Conservation (phyloP, 2,797 vertebrate species). For the Lacerta agilis region DNA sequence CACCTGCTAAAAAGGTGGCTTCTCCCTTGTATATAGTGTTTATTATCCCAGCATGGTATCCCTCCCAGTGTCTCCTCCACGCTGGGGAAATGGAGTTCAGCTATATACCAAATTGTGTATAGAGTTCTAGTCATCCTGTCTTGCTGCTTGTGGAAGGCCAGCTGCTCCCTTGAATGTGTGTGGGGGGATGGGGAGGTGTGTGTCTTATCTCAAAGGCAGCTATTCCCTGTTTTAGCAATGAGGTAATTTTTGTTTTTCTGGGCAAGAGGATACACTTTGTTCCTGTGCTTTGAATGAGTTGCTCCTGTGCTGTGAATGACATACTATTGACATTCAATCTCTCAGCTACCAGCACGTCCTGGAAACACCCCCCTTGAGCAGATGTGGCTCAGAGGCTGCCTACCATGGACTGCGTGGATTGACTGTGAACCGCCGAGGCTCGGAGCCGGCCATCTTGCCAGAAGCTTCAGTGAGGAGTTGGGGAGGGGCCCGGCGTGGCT, state of each 20-base stretch:
- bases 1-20: background rate
- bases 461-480: background rate
- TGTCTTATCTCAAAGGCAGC: background rate
- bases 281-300: background rate
- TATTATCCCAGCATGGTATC: background rate
- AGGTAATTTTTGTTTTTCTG: background rate
- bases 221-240: background rate
- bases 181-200: too few relatives aligned
- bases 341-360: constrained; percentile 82
- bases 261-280: background rate
- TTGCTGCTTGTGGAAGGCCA: background rate
- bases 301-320: background rate
- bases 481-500: constrained; percentile 22
- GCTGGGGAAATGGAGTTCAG: background rate
- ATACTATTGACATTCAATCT: background rate
- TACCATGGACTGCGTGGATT: constrained; percentile 40
- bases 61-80: background rate
- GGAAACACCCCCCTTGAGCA: constrained; percentile 44
- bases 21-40: background rate
- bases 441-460: constrained; percentile 69
- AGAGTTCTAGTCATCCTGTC: background rate
- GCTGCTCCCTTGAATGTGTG: background rate
- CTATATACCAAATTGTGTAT: background rate
- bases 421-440: constrained; percentile 58
- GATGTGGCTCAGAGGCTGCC: constrained; percentile 59